These are phyloP conservation scores for Palythoa grandiflora DNA, from an alignment of 92 coral and sea anemone species.

Conservation along the genomic window DNA sequence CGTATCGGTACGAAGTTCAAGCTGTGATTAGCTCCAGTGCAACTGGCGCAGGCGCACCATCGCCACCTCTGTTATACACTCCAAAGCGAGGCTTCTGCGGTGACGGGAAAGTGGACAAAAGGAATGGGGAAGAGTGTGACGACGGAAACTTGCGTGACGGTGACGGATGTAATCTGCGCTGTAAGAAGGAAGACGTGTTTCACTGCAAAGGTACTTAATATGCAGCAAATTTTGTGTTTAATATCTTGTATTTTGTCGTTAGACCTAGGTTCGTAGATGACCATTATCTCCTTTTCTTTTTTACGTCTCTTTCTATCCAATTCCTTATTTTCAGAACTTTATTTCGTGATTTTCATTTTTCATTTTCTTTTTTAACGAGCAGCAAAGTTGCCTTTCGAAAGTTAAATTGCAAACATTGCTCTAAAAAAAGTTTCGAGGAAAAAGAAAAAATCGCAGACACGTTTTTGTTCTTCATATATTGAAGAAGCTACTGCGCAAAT, in stretches of 20 bases:
- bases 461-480: too few species aligned
- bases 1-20: conserved; percentile 81
- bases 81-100: conserved; percentile 97
- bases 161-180: conserved; percentile 96
- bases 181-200: conserved; percentile 96
- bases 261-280: background rate
- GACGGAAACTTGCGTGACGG: conserved; percentile 97
- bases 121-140: conserved; percentile 94
- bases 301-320: too few species aligned
- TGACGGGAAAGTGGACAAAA: conserved; percentile 90
- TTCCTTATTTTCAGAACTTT: too few species aligned
- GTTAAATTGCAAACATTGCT: too few species aligned
- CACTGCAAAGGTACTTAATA: conserved; percentile 88
- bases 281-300: too few species aligned
- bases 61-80: conserved; percentile 89
- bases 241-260: background rate
- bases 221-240: background rate
- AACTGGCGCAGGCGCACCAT: conserved; percentile 70
- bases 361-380: too few species aligned
- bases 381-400: too few species aligned
- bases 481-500: too few species aligned
- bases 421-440: too few species aligned
- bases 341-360: too few species aligned
- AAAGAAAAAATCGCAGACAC: too few species aligned
- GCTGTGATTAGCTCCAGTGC: conserved; percentile 85